Percentiles rank a stretch among this genome's conserved stretches.
Evolutionary conservation across 2,113 vertebrate species (phyloP).

Genomic region (Mus spicilegus): DNA sequence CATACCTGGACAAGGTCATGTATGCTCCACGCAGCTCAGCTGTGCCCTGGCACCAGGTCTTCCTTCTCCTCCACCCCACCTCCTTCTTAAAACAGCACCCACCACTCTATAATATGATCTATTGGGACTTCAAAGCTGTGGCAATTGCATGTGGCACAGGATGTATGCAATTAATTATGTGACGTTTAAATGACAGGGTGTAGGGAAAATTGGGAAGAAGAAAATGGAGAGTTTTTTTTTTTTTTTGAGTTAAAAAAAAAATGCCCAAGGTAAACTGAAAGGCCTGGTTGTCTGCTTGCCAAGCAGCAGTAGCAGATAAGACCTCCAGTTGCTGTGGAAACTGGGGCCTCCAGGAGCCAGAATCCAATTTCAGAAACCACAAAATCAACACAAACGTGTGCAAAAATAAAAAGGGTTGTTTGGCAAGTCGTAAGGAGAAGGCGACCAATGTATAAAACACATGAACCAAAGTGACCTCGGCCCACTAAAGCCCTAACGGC

Average conservation of each 20-base stretch:
- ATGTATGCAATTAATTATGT: slow-evolving; percentile 92
- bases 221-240: slow-evolving; percentile 72
- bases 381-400: slow-evolving; percentile 95
- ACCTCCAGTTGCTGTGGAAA: slow-evolving; percentile 93
- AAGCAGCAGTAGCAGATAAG: slow-evolving; percentile 95
- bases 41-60: slow-evolving; percentile 85
- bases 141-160: slow-evolving; percentile 89
- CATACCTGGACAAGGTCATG: slow-evolving; percentile 88
- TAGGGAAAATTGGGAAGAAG: slow-evolving; percentile 85
- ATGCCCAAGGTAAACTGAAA: slow-evolving; percentile 89
- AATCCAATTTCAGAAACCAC: slow-evolving; percentile 96
- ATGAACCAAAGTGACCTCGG: slow-evolving; percentile 91
- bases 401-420: slow-evolving; percentile 94
- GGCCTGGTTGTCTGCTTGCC: slow-evolving; percentile 91
- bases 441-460: slow-evolving; percentile 92
- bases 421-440: slow-evolving; percentile 91
- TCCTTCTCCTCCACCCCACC: slow-evolving; percentile 1
- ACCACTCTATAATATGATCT: slow-evolving; percentile 88
- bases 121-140: slow-evolving; percentile 89
- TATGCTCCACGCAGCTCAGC: slow-evolving; percentile 81
- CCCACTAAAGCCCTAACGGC: slow-evolving; percentile 81
- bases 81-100: slow-evolving; percentile 85
- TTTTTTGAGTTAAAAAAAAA: slow-evolving; percentile 22
- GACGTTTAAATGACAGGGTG: slow-evolving; percentile 90
- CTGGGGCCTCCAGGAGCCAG: slow-evolving; percentile 93